Conservation (phyloP, 2,888 invertebrate species). For the Metopia argyrocephala region DNA sequence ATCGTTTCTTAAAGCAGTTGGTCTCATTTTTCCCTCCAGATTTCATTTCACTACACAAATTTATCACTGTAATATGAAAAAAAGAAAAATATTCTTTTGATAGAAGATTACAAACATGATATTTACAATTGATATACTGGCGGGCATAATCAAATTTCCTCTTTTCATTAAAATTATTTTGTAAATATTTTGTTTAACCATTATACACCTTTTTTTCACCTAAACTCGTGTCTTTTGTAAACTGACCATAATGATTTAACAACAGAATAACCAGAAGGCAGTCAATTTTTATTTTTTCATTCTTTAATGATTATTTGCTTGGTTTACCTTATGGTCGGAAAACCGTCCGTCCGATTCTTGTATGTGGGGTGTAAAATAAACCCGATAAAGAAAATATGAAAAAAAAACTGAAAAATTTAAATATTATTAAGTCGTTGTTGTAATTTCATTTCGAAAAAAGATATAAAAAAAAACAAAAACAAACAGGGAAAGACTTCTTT, state of each 20-base stretch:
- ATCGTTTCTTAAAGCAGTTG: neutral
- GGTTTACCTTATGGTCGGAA: conserved; percentile 5
- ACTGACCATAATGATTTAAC: conserved; percentile 10
- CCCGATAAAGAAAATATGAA: neutral
- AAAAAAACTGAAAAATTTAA: neutral
- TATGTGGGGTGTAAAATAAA: neutral
- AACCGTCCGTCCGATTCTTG: neutral
- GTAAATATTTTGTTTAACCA: conserved; percentile 40
- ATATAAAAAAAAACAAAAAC: no score
- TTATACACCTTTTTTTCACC: neutral
- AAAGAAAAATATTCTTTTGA: conserved; percentile 28
- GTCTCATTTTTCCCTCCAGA: conserved; percentile 12
- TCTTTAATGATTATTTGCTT: conserved; percentile 3
- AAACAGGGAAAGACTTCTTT: neutral
- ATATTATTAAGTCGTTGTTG: neutral
- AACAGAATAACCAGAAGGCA: neutral
- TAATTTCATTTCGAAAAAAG: neutral
- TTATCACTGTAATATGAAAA: no score
- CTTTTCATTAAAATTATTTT: conserved; percentile 44
- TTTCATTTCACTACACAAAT: no score
- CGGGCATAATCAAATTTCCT: conserved; percentile 42
- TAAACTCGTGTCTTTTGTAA: neutral
- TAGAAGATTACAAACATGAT: conserved; percentile 11
- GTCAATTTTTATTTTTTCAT: neutral
- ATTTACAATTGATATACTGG: neutral